Base-by-base conservation (phyloP, 2,888 invertebrate species). In the Agonopterix subpropinquella region DNA sequence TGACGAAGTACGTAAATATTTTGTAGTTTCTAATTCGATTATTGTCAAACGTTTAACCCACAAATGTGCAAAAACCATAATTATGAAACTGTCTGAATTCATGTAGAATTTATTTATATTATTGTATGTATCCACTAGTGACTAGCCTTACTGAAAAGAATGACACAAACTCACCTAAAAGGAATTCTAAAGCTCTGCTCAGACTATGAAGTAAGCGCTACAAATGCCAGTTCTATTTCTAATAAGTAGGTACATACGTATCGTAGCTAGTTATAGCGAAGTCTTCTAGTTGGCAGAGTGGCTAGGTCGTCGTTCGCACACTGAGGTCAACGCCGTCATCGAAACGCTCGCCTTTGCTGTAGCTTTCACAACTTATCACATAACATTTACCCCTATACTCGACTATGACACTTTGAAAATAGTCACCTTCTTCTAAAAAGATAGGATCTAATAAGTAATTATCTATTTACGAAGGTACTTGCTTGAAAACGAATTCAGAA, bases 281-380 rank as follows among this genome's bases (percentile, higher is more conserved):
- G 37, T 45, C 54, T 61, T 44, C 54, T 61, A 62, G 64, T 60
- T 64, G 62, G 61, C 64, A 55, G 59, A 51, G 54, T 49, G 51
- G 57, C 61, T 74, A 70, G 86, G 86, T 86, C 86, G 84, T 80
- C 82, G 85, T 59, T 77, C 86, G 81, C 77, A 52, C 51, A 60
- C 62, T 59, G 78, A 78, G 86, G 86, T 86, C 86, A 85, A 57
- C 82, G 82, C 68, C 81, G 80, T 73, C 70, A 62, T 71, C 67
- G 65, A 59, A 54, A 52, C 39, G 39, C 39, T n/a, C 10, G 9
- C 36, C 13, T 13, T 3, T 47, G 47, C 39, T 39, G n/a, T 39
- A 39, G 69, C 78, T 78, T 76, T 75, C 75, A 68, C 71, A 68
- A 61, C 60, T 63, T 54, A 59, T 51, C 45, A 48, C 42, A 18